Evolutionary conservation across 2,113 vertebrate genomes (phyloP).

Genomic region (Glaucidium brasilianum): DNA sequence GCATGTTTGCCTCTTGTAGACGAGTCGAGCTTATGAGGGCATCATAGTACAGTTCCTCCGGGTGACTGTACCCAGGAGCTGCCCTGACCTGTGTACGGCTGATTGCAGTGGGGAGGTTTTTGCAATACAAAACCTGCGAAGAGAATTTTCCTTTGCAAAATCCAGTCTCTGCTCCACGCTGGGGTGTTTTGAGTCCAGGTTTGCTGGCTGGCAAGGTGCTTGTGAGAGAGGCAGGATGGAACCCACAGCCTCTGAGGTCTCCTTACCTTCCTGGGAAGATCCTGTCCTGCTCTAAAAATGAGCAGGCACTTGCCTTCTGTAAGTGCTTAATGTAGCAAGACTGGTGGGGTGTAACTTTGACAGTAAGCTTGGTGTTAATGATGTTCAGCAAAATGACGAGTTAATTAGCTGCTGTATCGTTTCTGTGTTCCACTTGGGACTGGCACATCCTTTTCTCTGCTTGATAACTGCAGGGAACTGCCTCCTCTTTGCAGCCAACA

Average conservation of each 20-base stretch:
- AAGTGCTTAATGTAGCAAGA: not conserved
- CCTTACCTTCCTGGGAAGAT: not conserved
- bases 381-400: not conserved
- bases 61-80: not conserved
- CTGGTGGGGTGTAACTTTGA: not conserved
- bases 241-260: not conserved
- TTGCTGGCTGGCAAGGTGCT: not conserved
- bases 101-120: not conserved
- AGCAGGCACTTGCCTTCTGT: not conserved
- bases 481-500: not conserved
- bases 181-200: not conserved
- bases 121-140: not conserved
- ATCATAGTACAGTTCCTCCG: not conserved
- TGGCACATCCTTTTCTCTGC: not conserved
- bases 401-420: not conserved
- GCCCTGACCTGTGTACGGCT: not conserved
- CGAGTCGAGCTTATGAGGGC: slow-evolving; percentile 9
- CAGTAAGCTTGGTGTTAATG: not conserved
- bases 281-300: not conserved
- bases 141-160: not conserved
- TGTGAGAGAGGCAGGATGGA: not conserved
- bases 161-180: not conserved
- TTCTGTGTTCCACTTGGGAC: not conserved
- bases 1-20: not conserved
- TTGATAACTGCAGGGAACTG: not conserved